phyloP scores from a whole-genome alignment of 2,113 vertebrate genomes.

The Pelusios castaneus region DNA sequence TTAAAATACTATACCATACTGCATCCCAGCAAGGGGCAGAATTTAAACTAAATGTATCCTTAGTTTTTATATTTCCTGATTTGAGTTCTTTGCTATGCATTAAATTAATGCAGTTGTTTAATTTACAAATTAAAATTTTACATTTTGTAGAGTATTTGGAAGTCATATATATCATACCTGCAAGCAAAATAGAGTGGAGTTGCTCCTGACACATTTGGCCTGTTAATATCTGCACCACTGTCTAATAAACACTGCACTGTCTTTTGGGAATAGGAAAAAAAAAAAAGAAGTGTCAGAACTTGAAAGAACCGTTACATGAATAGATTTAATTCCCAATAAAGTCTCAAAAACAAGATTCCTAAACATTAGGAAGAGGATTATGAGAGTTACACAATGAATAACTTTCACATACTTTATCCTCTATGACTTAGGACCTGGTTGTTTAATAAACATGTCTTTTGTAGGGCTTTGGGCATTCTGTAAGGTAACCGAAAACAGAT shows the following conservation, averaged over 20 bases:
- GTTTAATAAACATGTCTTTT: neutral
- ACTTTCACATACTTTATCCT: neutral
- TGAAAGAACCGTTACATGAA: slow-evolving; percentile 1
- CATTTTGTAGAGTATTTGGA: neutral
- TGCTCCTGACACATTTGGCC: slow-evolving; percentile 96
- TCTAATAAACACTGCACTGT: slow-evolving; percentile 97
- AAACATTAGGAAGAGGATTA: neutral
- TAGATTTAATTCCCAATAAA: neutral
- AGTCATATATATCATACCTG: slow-evolving; percentile 81
- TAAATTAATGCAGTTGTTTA: neutral
- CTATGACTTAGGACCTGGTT: neutral
- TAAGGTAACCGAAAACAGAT: neutral
- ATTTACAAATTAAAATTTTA: neutral
- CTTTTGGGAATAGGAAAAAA: slow-evolving; percentile 74
- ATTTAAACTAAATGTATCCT: neutral
- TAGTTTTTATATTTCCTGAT: neutral
- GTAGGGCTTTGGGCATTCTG: neutral
- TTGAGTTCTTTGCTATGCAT: neutral
- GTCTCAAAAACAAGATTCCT: neutral
- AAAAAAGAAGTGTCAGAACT: neutral
- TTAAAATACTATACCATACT: neutral
- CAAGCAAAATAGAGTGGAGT: slow-evolving; percentile 98
- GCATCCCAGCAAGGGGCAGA: neutral
- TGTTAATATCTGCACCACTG: slow-evolving; percentile 97
- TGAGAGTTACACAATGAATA: neutral